Evolutionary conservation across 2,888 invertebrate genomes (phyloP), one percentile per base, ranked within the genome.

Genomic region (Arenicola marina): DNA sequence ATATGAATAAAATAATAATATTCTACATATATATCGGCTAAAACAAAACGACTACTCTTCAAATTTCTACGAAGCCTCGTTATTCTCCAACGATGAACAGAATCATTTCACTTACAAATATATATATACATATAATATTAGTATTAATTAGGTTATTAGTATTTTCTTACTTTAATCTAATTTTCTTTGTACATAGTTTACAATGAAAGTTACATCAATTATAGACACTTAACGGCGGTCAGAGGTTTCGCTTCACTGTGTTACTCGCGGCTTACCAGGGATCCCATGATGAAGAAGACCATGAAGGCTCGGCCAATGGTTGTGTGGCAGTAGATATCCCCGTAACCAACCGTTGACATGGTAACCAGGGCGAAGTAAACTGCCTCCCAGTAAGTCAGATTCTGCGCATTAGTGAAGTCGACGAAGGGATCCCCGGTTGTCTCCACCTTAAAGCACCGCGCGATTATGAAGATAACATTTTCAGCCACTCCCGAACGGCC

Each of bases 331-430:
- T 90, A 95, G 83, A 99, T 94, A 87, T 99, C 99, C 86, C 99
- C 99, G 87, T 97, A 98, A 84, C 99, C 99, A 85, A 99, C 99
- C 75, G 99, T 99, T 80, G 99, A 99, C 98, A 99, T 99, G 82
- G 99, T 99, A 81, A 99, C 99, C 86, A 99, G 93, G 77, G 99
- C 90, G 88, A 99, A 99, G 88, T 99, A 99, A 80, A 99, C 95
- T 86, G 98, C 98, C 81, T 98, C 97, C 94, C 98, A 99, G 86
- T 99, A 99, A 68, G 97, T 93, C 83, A 99, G 58, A 2, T 90
- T 89, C 86, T 98, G 95, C 70, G 93, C 90, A 87, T 99, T 99
- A 83, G 89, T 88, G 87, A 99, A 99, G 80, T 96, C 92, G 86
- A 94, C 88, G 75, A 85, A 86, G 77, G 97, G 97, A 87, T 99